phyloP scores from a whole-genome alignment of 1,140 invertebrate genomes.

The Pogonomyrmex barbatus region DNA sequence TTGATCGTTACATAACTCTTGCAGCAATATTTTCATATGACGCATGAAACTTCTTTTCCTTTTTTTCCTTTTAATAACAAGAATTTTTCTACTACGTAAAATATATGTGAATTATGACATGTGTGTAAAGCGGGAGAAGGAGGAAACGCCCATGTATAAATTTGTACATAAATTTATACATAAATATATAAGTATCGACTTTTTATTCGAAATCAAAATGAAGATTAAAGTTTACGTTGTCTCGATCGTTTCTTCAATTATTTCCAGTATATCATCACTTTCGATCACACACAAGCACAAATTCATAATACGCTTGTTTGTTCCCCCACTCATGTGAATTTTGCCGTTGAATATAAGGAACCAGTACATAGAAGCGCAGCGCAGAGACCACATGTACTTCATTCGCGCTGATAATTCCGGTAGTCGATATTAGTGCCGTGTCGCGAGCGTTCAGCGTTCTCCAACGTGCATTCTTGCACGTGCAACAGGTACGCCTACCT shows the following conservation, averaged over 20 bases:
- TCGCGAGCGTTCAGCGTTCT: not conserved
- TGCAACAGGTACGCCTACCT: slow-evolving; percentile 38
- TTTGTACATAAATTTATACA: no score
- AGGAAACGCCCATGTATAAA: no score
- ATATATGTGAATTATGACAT: no score
- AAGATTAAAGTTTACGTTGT: no score
- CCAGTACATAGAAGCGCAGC: not conserved
- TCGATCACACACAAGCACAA: no score
- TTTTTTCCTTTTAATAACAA: not conserved
- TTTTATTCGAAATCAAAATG: no score
- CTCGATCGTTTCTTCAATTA: no score
- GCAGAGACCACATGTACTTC: not conserved
- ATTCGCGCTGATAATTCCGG: not conserved
- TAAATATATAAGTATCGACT: no score
- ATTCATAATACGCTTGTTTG: not conserved
- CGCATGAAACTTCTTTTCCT: not conserved
- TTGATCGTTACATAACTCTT: no score
- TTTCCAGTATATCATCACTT: not conserved
- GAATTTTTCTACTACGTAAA: no score
- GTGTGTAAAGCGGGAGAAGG: no score
- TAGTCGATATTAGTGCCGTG: not conserved
- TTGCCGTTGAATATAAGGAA: not conserved
- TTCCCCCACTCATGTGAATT: not conserved
- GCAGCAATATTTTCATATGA: no score
- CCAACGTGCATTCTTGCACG: not conserved